Evolutionary conservation across 2,113 vertebrate species (phyloP), one percentile per base, ranked within the genome.

Genomic region (Phrynocephalus versicolor): DNA sequence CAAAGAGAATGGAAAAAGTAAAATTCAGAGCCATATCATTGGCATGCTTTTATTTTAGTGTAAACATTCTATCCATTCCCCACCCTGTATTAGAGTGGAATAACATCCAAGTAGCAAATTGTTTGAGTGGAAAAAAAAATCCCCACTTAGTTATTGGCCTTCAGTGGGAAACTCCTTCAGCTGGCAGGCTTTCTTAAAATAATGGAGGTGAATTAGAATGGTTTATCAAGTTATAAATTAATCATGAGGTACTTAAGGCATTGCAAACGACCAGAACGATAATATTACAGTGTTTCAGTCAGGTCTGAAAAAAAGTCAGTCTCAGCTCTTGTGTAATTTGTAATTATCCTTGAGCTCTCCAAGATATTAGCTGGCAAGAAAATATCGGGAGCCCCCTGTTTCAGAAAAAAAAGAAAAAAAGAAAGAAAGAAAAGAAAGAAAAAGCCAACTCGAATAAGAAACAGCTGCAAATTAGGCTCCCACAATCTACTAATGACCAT

Each of bases 231-330:
- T 82, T 92, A 86, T 92, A 93, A 89, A 92, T 93, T 93, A 88
- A 90, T 89, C 79, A 88, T 89, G 83, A 84, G 67, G 80, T 91
- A 87, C 71, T 85, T 82, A 74, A 88, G 58, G 78, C 93, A 87
- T 85, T 93, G 74, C 88, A 93, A 90, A 88, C 23, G 30, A 37
- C 85, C 86, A 92, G 90, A 89, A 90, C 45, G 91, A 92, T 94
- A 82, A 87, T 87, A 88, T 94, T 78, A 79, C 89, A 85, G 90
- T 81, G 90, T 90, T 88, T 93, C 93, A 94, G 91, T 94, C 94
- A 91, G 84, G 77, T 67, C 74, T 90, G 84, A 82, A 77, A 71
- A n/a, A 67, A 70, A 19, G 6, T 76, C 83, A 92, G 89, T 94
- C 90, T 94, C 83, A 92, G 23, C 87, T 89, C 82, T 81, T 87